Evolutionary conservation across 1,140 invertebrate species (phyloP), one percentile per base, ranked within the genome.

Genomic region (Lasioglossum albipes): DNA sequence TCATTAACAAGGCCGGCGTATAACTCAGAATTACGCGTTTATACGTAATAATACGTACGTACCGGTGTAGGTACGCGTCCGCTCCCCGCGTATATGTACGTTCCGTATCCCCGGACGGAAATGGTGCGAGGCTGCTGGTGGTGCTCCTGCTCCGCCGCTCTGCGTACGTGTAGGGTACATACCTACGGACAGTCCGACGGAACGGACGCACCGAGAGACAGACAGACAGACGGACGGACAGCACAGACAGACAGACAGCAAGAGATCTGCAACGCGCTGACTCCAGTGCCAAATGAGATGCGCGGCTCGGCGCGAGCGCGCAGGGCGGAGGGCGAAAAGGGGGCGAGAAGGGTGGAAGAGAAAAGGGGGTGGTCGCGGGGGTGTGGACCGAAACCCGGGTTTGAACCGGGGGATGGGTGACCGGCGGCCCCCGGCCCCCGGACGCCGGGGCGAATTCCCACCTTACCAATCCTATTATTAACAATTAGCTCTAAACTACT

Each of bases 391-490:
- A 61, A 36, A 80, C 54, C 75, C 57, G 74, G 75, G 54, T 59
- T 27, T 54, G 62, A 13, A 13, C 62, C 65, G 75, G 62, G 68
- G 81, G 66, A 41, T 41, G 67, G 72, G 52, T 65, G 65, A 66
- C 62, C 62, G 66, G 61, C 62, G 66, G 61, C 69, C 83, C 69
- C 69, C 75, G 80, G 77, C 61, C 78, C 84, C 75, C 82, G 85
- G 81, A 54, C 71, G 85, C 75, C 78, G 85, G 82, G 88, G 84
- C 84, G 90, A 93, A 93, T 93, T 93, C 92, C 92, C 92, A 93
- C 92, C 92, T 93, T 93, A 93, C 92, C 92, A 93, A 93, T 93
- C 92, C 92, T 92, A 93, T 93, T 93, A 93, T 93, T 93, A 93
- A 93, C 92, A 93, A 93, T 93, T 93, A 93, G 91, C 90, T 92